Evolutionary conservation across 2,113 vertebrate genomes (phyloP).

Genomic region (Peromyscus maniculatus): DNA sequence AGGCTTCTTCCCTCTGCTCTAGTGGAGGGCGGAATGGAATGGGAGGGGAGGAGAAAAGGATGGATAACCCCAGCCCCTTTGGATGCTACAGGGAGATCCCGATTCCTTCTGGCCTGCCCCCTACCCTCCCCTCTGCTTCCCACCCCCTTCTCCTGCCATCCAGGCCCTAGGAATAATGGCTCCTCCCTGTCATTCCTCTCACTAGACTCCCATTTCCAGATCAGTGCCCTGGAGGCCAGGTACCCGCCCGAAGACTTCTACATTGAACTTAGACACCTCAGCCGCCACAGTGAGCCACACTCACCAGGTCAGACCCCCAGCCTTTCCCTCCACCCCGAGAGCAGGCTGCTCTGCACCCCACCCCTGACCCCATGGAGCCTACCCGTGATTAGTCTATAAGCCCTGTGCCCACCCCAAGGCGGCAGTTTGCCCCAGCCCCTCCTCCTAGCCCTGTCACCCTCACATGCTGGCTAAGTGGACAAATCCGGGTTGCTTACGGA

Average conservation of each 20-base stretch:
- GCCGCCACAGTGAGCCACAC: slow-evolving; percentile 76
- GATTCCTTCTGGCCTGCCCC: neutral
- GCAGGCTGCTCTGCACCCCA: neutral
- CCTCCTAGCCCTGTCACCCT: neutral
- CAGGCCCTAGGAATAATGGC: slow-evolving; percentile 79
- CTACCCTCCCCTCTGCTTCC: neutral
- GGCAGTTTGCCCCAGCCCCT: neutral
- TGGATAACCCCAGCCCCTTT: neutral
- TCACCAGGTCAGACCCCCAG: slow-evolving; percentile 80
- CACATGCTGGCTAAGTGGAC: neutral
- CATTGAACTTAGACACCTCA: slow-evolving; percentile 86
- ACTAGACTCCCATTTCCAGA: slow-evolving; percentile 86
- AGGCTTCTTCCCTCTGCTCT: neutral
- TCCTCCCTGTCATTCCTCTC: slow-evolving; percentile 86
- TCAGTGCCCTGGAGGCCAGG: slow-evolving; percentile 85
- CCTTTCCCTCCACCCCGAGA: neutral
- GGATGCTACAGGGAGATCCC: neutral
- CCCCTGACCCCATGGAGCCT: neutral
- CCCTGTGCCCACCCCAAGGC: neutral
- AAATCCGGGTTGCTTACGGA: neutral
- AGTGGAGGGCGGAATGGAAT: neutral
- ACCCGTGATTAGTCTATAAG: neutral
- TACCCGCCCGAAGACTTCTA: slow-evolving; percentile 84
- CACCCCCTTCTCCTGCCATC: slow-evolving; percentile 16
- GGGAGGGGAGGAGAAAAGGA: neutral